phyloP scores from a whole-genome alignment of 2,113 vertebrate genomes.

The Pogona vitticeps region DNA sequence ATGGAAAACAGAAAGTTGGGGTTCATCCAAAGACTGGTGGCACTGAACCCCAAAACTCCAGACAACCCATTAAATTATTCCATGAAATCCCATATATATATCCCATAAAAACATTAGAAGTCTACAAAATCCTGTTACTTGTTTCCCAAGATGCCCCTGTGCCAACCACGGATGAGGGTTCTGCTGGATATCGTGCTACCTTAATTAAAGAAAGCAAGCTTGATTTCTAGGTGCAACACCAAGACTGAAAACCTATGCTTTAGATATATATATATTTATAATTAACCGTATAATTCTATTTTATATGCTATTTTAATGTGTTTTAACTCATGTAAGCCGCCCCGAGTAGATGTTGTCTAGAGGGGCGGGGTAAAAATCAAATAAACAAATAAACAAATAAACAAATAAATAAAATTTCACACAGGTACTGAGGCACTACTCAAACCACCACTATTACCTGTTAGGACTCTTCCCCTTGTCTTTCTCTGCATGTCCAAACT shows the following conservation, averaged over 20 bases:
- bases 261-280: too few relatives aligned
- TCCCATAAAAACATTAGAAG: neutral
- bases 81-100: neutral
- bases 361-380: too few relatives aligned
- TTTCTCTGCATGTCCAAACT: neutral
- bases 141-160: neutral
- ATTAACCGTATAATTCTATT: too few relatives aligned
- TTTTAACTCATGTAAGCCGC: too few relatives aligned
- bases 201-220: neutral
- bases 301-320: too few relatives aligned
- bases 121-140: neutral
- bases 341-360: too few relatives aligned
- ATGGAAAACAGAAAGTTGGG: too few relatives aligned
- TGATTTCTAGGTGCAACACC: neutral
- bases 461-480: neutral
- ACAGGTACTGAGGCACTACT: neutral
- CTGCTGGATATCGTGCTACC: neutral
- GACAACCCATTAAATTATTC: too few relatives aligned
- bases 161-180: neutral
- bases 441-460: neutral
- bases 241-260: neutral
- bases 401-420: too few relatives aligned
- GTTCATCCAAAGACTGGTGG: too few relatives aligned
- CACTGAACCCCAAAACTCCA: too few relatives aligned
- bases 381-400: too few relatives aligned